Evolutionary conservation across 2,797 vertebrate genomes (phyloP), one percentile per base, ranked within the genome.

Genomic region (Syndactyla subalaris): DNA sequence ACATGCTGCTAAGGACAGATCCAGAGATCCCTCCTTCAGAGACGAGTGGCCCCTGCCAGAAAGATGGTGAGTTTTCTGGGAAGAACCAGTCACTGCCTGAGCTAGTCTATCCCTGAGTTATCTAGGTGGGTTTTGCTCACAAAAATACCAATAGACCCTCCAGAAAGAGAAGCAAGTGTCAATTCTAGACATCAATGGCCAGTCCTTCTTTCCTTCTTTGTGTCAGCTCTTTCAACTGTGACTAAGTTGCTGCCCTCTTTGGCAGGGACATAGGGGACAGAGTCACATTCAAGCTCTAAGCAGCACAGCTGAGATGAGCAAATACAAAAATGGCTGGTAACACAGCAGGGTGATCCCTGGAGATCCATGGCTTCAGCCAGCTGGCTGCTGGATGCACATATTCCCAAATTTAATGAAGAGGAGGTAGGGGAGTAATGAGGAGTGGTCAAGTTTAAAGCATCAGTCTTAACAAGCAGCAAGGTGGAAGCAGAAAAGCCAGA

Each of bases 401-500:
- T 29, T 54, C 80, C 66, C 55, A 27, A 54, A 68, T n/a, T 34
- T 9, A n/a, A 29, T 0, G 7, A 30, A 36, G 29, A 48, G 30
- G 20, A 82, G 30, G 18, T 24, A 21, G 6, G 9, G 34, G 20
- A 74, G 52, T 79, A 59, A 67, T 3, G 9, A 51, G 30, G 43
- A 77, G 8, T 3, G 10, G 51, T 55, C 20, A 20, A 6, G 8
- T 77, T 89, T 85, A 83, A 78, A 91, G 73, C 36, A 84, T 23
- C 20, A 52, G 29, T 78, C 10, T n/a, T 65, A 65, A 48, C 12
- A 49, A 91, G 70, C 58, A 43, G 68, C 79, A 71, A 46, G 62
- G 59, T 91, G 62, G 62, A 96, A 93, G 48, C 29, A 86, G 76
- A 83, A 95, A 92, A 91, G 71, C 43, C 82, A 89, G 87, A 92